Conservation (phyloP, 2,113 vertebrate genomes). For the Nettapus auritus region DNA sequence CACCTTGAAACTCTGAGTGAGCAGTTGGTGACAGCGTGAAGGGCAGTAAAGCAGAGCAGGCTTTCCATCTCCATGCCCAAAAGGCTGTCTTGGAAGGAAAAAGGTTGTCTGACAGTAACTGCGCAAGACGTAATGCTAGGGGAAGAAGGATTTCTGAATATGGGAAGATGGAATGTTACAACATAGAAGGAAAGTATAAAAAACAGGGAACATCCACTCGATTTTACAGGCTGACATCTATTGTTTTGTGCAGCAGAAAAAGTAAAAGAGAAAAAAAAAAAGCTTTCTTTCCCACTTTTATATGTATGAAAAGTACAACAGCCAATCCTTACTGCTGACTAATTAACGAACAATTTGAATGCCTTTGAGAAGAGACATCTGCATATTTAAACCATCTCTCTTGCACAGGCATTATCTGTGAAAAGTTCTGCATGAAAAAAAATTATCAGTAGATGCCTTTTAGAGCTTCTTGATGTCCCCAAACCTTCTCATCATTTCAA, state of each 20-base stretch:
- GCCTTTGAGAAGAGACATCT: slow-evolving; percentile 50
- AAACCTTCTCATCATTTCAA: slow-evolving; percentile 42
- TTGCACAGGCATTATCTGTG: slow-evolving; percentile 29
- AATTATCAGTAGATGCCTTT: slow-evolving; percentile 57
- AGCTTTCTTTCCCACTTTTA: slow-evolving; percentile 25
- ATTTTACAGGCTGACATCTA: slow-evolving; percentile 42
- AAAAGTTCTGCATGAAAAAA: slow-evolving; percentile 59
- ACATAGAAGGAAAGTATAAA: neutral
- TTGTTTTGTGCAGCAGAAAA: slow-evolving; percentile 42
- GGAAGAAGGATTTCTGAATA: neutral
- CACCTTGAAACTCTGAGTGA: neutral
- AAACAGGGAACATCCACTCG: neutral
- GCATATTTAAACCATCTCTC: slow-evolving; percentile 62
- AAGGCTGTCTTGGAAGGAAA: neutral
- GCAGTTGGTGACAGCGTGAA: neutral
- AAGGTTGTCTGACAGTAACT: neutral
- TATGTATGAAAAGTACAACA: slow-evolving; percentile 14
- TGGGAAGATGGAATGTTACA: neutral
- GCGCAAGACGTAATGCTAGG: neutral
- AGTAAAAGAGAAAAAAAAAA: neutral
- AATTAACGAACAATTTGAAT: slow-evolving; percentile 66
- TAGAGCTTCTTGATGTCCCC: slow-evolving; percentile 12
- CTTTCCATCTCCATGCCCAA: neutral
- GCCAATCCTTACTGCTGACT: slow-evolving; percentile 36
- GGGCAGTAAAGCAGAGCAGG: neutral